Base-by-base conservation (phyloP, 2,888 invertebrate species). In the Drosophila emarginata region DNA sequence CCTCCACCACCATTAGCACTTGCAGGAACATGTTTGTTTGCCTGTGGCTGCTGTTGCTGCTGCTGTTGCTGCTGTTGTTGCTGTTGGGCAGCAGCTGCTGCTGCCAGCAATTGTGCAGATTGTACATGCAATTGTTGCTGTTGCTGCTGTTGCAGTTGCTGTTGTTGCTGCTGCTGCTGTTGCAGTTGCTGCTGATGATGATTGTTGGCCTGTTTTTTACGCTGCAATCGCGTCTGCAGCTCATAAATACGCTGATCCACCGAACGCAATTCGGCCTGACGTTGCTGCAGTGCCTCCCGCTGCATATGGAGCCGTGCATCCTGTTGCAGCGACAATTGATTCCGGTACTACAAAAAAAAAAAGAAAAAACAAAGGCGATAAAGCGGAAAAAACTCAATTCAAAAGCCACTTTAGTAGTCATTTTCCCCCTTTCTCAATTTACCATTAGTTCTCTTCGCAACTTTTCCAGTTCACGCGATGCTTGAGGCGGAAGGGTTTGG, bases 271-370 rank as follows among this genome's bases (percentile, higher is more conserved):
- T 99, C 98, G 78, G 97, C 97, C 90, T 98, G 97, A 57, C 97
- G 93, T 82, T 97, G 96, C 63, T 96, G 96, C 84, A 98, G 93
- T 51, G 97, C 96, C 87, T 98, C 96, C 72, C 97, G 93, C 92
- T 98, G 98, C 83, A 96, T 96, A 76, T 96, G 96, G 81, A 99
- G 94, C 85, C 97, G 94, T 79, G 95, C 96, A 93, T 96, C 98
- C 93, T 97, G 98, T 91, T 98, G 97, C 92, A 98, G 96, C 92
- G 98, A 97, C 92, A 98, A 93, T 92, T 98, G 98, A 93, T 98
- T 98, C 73, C 98, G 97, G 91, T 98, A 97, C 98, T 98, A 93
- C 14, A 60, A 21, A 14, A 32, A 15, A 15, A 54, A 2, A 53
- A 14, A 50, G 11, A 21, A 14, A 32, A 15, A 15, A 54, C 4